These are phyloP conservation scores for Luffia ferchaultella DNA, from an alignment of 2,888 invertebrate genomes.

Conservation along the genomic window DNA sequence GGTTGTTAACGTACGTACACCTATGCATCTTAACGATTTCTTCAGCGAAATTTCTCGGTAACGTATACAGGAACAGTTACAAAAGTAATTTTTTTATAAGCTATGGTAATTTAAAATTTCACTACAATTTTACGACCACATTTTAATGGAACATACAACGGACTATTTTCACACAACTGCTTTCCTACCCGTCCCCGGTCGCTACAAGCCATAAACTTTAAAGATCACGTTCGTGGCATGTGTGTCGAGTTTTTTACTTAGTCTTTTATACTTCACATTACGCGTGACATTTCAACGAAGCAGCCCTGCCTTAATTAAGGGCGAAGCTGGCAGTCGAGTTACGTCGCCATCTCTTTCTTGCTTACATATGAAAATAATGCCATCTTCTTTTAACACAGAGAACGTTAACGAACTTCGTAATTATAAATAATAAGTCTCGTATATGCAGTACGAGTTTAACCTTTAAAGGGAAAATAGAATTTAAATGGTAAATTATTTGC, in stretches of 20 bases:
- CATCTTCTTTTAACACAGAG: conserved; percentile 20
- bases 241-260: conserved; percentile 29
- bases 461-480: too few relatives aligned
- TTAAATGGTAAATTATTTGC: too few relatives aligned
- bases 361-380: conserved; percentile 15
- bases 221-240: conserved; percentile 20
- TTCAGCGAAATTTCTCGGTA: too few relatives aligned
- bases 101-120: too few relatives aligned
- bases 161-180: background rate
- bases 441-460: too few relatives aligned
- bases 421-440: conserved; percentile 21
- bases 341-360: conserved; percentile 22
- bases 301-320: conserved; percentile 34
- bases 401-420: conserved; percentile 18
- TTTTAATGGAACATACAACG: too few relatives aligned
- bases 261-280: conserved; percentile 29
- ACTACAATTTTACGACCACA: too few relatives aligned
- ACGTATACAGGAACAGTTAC: too few relatives aligned
- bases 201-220: conserved; percentile 7
- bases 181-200: conserved; percentile 4
- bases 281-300: conserved; percentile 46
- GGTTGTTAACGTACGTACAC: too few relatives aligned
- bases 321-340: conserved; percentile 15
- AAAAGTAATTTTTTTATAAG: too few relatives aligned
- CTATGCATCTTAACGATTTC: too few relatives aligned